Percentiles rank a stretch among this genome's conserved stretches.
phyloP scores from a whole-genome alignment of 2,797 vertebrate genomes.

The Cirrhinus molitorella region DNA sequence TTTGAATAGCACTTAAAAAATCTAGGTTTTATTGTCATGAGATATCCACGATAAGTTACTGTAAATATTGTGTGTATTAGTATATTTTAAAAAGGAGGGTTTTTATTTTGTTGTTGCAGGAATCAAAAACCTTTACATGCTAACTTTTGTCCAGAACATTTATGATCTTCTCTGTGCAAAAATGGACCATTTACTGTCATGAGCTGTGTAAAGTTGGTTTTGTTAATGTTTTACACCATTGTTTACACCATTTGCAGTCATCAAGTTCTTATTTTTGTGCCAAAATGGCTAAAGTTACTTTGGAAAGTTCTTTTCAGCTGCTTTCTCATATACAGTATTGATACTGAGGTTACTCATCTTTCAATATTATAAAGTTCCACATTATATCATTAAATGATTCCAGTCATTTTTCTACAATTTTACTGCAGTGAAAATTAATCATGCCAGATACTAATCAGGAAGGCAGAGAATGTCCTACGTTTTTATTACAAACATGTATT shows the following conservation, averaged over 20 bases:
- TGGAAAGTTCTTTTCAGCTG: not conserved
- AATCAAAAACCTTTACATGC: not conserved
- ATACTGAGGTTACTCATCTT: not conserved
- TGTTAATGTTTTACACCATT: not conserved
- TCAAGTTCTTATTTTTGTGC: not conserved
- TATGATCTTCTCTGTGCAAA: not conserved
- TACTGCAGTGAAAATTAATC: not conserved
- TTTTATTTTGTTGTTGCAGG: not conserved
- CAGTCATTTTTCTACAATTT: not conserved
- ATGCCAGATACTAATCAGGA: not conserved
- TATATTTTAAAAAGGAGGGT: not conserved
- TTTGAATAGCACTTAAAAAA: constrained; percentile 39
- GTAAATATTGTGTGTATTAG: constrained; percentile 13
- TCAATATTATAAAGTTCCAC: not conserved
- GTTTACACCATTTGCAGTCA: constrained; percentile 2
- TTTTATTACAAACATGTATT: not conserved
- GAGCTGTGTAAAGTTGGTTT: not conserved
- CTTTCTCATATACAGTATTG: constrained; percentile 12
- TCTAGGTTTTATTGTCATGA: constrained; percentile 3
- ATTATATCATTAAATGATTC: not conserved
- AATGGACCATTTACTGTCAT: not conserved
- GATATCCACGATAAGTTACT: not conserved
- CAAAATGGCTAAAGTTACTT: not conserved
- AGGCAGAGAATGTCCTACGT: not conserved
- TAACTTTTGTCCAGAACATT: not conserved